Percentiles rank a stretch among this genome's conserved stretches.
Evolutionary conservation across 2,888 invertebrate genomes (phyloP).

Genomic region (Caradrina clavipalpis): DNA sequence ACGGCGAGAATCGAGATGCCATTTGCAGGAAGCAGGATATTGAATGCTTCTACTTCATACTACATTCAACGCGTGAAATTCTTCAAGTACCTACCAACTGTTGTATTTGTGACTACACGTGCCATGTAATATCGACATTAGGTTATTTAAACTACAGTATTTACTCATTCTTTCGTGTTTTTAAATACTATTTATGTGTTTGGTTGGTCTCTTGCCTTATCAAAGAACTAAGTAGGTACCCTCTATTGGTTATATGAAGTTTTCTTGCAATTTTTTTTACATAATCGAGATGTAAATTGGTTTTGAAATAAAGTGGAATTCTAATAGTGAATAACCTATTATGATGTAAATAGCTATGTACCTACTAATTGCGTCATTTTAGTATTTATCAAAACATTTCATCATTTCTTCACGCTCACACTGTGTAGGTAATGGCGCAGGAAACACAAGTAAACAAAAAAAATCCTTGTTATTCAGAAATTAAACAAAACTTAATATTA

Average conservation of each 20-base stretch:
- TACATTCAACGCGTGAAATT: not conserved
- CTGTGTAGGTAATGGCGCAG: too few species aligned
- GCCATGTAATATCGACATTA: slow-evolving; percentile 1
- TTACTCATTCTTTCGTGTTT: slow-evolving; percentile 18
- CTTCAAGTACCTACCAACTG: not conserved
- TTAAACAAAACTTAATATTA: too few species aligned
- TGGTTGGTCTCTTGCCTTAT: slow-evolving; percentile 19
- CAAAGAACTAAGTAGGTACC: slow-evolving; percentile 5
- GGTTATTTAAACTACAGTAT: slow-evolving; percentile 16
- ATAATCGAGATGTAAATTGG: not conserved
- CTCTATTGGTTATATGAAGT: not conserved
- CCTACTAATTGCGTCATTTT: not conserved
- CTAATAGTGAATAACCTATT: not conserved
- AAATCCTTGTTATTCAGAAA: too few species aligned
- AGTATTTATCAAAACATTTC: slow-evolving; percentile 2
- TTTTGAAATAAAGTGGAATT: not conserved
- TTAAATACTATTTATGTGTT: slow-evolving; percentile 3
- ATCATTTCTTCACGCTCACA: not conserved
- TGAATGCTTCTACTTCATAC: slow-evolving; percentile 9
- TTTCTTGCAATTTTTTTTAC: not conserved
- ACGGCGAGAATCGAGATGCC: slow-evolving; percentile 12
- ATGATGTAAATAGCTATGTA: not conserved
- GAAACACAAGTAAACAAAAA: too few species aligned
- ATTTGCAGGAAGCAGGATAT: slow-evolving; percentile 32
- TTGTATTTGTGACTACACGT: slow-evolving; percentile 18